Conservation (phyloP, 2,888 invertebrate species). For the Tuta absoluta region DNA sequence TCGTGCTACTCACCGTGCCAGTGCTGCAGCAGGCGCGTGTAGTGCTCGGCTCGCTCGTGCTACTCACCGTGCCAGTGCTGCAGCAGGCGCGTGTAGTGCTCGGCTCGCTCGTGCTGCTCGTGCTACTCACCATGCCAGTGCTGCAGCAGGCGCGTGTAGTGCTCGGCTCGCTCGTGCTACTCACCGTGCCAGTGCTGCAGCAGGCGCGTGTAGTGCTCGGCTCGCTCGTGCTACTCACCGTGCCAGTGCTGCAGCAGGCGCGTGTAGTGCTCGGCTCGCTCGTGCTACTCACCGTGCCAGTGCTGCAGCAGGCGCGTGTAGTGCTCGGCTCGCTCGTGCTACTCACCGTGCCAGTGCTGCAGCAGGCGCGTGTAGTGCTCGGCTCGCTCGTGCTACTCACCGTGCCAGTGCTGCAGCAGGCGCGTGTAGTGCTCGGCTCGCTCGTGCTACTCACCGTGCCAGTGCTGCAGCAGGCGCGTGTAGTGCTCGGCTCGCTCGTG, state of each 20-base stretch:
- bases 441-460: background rate
- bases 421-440: background rate
- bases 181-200: no score
- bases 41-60: background rate
- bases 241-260: constrained; percentile 71
- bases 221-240: constrained; percentile 51
- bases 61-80: background rate
- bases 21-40: background rate
- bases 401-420: constrained; percentile 3
- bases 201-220: no score
- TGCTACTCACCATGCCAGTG: constrained; percentile 61
- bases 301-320: background rate
- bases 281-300: constrained; percentile 63
- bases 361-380: no score
- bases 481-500: background rate
- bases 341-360: constrained; percentile 72
- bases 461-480: constrained; percentile 3
- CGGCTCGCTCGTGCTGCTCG: no score
- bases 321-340: constrained; percentile 83
- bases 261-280: constrained; percentile 69
- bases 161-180: constrained; percentile 67
- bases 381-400: background rate
- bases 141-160: constrained; percentile 69
- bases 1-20: background rate
- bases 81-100: background rate